phyloP scores from a whole-genome alignment of 2,113 vertebrate species.

The Callopanchax toddi region DNA sequence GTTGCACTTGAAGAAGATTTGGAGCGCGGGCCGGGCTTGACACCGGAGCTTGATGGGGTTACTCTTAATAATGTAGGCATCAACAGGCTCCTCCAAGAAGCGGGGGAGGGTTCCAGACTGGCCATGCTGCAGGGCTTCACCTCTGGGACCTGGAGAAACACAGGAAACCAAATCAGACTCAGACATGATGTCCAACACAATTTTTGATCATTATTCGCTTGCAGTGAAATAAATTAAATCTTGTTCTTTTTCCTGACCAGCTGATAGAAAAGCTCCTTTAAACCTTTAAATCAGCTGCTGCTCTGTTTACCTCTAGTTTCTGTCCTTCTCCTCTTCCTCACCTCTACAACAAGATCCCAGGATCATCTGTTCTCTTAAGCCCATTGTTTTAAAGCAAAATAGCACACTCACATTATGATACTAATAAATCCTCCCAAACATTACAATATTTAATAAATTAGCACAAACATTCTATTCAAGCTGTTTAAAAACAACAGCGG shows the following conservation, averaged over 20 bases:
- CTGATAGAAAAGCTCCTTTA: neutral
- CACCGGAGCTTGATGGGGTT: constrained; percentile 94
- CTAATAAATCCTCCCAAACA: constrained; percentile 1
- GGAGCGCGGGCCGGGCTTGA: constrained; percentile 91
- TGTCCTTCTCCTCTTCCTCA: neutral
- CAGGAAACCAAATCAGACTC: neutral
- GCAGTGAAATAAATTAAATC: too few relatives aligned
- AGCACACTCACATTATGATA: neutral
- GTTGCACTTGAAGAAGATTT: constrained; percentile 99
- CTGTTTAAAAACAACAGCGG: neutral
- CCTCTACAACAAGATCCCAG: constrained; percentile 4
- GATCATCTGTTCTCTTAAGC: constrained; percentile 9
- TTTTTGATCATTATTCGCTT: too few relatives aligned
- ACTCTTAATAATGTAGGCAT: constrained; percentile 98
- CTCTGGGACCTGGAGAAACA: constrained; percentile 80
- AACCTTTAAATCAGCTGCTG: neutral
- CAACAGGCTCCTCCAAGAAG: constrained; percentile 93
- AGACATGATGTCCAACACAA: neutral
- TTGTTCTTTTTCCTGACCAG: neutral
- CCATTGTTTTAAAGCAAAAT: constrained; percentile 13
- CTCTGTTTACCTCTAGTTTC: neutral
- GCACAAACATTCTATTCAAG: too few relatives aligned
- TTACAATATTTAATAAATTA: too few relatives aligned
- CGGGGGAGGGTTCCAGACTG: constrained; percentile 90
- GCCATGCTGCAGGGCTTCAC: constrained; percentile 86